Percentiles rank a stretch among this genome's conserved stretches.
phyloP scores from a whole-genome alignment of 2,113 vertebrate species.

The Poeciliopsis prolifica region DNA sequence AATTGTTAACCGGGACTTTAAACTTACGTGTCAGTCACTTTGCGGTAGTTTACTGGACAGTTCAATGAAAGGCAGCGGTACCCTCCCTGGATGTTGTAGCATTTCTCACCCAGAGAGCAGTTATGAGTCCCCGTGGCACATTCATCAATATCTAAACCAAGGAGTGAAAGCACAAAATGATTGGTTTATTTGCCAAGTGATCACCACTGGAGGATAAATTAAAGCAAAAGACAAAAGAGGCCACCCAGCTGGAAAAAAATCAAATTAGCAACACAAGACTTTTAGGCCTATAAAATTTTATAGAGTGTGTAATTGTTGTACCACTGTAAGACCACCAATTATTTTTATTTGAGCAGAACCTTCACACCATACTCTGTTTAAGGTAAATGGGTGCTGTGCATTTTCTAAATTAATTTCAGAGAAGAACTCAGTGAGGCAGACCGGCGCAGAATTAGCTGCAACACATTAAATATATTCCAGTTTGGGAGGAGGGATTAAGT shows the following conservation, averaged over 20 bases:
- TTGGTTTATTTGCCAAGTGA: conserved; percentile 18
- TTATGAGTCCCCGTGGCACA: conserved; percentile 89
- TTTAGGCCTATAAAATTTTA: conserved; percentile 53
- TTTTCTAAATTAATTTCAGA: conserved; percentile 21
- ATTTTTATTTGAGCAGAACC: conserved; percentile 49
- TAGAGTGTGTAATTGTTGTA: conserved; percentile 43
- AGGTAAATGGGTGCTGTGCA: conserved; percentile 23
- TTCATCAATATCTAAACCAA: conserved; percentile 89
- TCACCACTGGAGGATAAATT: conserved; percentile 12
- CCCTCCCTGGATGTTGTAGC: conserved; percentile 91
- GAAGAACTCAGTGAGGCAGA: not conserved
- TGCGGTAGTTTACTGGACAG: conserved; percentile 90
- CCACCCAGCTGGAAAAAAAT: conserved; percentile 16
- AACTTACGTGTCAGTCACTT: conserved; percentile 89
- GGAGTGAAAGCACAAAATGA: conserved; percentile 17
- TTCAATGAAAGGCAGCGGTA: conserved; percentile 88
- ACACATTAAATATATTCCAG: not conserved
- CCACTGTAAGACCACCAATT: conserved; percentile 44
- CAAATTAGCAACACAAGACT: conserved; percentile 37
- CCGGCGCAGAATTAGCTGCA: not conserved
- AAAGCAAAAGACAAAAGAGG: conserved; percentile 9
- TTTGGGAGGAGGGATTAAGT: not conserved
- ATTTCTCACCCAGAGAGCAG: conserved; percentile 89
- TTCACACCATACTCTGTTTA: conserved; percentile 13
- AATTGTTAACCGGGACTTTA: not conserved